These are phyloP conservation scores for Cyrtodaria siliqua DNA, from an alignment of 2,888 invertebrate genomes.

Conservation along the genomic window DNA sequence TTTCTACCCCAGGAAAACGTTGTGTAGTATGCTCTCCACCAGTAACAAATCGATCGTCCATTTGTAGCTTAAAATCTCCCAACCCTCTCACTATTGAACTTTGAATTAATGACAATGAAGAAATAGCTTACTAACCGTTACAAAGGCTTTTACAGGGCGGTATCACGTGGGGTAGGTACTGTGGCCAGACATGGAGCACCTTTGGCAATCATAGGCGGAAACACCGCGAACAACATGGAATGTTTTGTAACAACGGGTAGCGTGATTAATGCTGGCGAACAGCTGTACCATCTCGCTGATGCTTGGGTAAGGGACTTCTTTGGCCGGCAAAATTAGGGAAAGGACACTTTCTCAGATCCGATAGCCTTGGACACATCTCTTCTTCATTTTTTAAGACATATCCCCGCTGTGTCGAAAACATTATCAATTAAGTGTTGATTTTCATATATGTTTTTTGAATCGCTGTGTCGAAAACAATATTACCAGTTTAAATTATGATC, in stretches of 20 bases:
- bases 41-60: too few relatives aligned
- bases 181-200: conserved; percentile 66
- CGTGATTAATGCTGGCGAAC: conserved; percentile 21
- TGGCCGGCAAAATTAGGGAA: conserved; percentile 74
- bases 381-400: conserved; percentile 53
- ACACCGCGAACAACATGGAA: conserved; percentile 72
- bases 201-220: conserved; percentile 74
- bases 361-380: conserved; percentile 57
- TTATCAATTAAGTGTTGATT: too few relatives aligned
- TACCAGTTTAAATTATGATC: too few relatives aligned
- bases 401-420: conserved; percentile 56
- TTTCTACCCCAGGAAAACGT: too few relatives aligned
- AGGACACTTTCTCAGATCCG: conserved; percentile 68
- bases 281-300: background rate
- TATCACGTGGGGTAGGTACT: conserved; percentile 68
- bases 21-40: too few relatives aligned
- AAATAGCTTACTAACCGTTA: conserved; percentile 67
- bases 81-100: too few relatives aligned
- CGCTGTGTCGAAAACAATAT: too few relatives aligned
- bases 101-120: background rate
- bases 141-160: conserved; percentile 80
- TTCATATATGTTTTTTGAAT: too few relatives aligned
- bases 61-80: too few relatives aligned
- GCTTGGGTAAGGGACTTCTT: conserved; percentile 63
- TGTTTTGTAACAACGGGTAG: conserved; percentile 77